Conservation (phyloP, 2,113 vertebrate genomes). For the Callaeas wilsoni region DNA sequence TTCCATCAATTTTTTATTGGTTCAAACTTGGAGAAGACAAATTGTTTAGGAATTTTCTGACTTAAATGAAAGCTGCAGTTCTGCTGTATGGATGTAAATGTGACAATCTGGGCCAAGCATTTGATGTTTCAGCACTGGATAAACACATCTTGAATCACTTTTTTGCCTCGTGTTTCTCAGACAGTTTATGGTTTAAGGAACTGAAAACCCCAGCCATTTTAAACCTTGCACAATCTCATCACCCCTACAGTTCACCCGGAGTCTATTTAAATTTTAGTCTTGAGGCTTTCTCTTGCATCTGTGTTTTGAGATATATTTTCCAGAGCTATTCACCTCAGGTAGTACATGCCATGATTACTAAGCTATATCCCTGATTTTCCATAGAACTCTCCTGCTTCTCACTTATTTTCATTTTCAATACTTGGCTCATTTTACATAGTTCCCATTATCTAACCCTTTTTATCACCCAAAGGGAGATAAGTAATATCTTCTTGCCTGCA, state of each 20-base stretch:
- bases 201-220: neutral
- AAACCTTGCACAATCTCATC: neutral
- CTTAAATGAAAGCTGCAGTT: neutral
- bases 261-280: neutral
- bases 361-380: neutral
- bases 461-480: neutral
- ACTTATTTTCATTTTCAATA: neutral
- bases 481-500: neutral
- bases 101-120: rapidly evolving
- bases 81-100: rapidly evolving
- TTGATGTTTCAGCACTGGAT: neutral
- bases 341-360: neutral
- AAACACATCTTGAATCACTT: neutral
- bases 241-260: neutral
- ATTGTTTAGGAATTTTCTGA: neutral
- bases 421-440: neutral
- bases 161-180: neutral
- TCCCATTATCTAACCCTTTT: neutral
- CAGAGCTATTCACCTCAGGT: neutral
- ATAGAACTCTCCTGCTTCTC: neutral
- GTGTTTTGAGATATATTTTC: neutral
- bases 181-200: neutral
- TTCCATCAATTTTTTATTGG: neutral
- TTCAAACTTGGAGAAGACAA: neutral
- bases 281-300: neutral